Conservation (phyloP, 2,888 invertebrate species). For the Nasonia oneida region DNA sequence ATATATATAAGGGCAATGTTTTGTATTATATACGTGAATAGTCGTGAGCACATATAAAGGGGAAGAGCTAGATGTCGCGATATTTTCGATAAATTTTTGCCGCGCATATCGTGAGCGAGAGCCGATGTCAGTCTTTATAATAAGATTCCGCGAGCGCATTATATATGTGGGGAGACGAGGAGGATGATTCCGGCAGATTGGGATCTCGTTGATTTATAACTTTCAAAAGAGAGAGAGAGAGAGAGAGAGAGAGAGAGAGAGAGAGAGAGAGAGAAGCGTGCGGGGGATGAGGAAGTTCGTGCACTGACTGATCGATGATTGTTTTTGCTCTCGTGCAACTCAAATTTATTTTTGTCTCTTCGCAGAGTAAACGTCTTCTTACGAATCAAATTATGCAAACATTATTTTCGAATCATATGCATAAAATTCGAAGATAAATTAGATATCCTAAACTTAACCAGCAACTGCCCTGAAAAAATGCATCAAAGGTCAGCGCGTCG, state of each 20-base stretch:
- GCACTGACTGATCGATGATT: neutral
- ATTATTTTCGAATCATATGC: too few relatives aligned
- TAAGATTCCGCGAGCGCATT: neutral
- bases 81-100: conserved; percentile 6
- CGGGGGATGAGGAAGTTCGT: neutral
- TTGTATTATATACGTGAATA: neutral
- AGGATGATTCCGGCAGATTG: neutral
- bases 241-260: too few relatives aligned
- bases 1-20: neutral
- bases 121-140: conserved; percentile 63
- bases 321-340: too few relatives aligned
- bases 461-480: too few relatives aligned
- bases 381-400: too few relatives aligned
- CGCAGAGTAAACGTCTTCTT: too few relatives aligned
- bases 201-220: neutral
- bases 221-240: neutral
- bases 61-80: neutral
- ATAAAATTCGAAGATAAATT: too few relatives aligned
- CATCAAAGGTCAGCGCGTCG: too few relatives aligned
- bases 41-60: neutral
- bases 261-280: neutral
- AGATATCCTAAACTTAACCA: too few relatives aligned
- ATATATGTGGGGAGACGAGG: neutral
- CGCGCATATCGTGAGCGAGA: conserved; percentile 35
- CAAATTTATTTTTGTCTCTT: too few relatives aligned